phyloP scores from a whole-genome alignment of 2,888 invertebrate genomes.

The Hermaeophaga mercurialis region DNA sequence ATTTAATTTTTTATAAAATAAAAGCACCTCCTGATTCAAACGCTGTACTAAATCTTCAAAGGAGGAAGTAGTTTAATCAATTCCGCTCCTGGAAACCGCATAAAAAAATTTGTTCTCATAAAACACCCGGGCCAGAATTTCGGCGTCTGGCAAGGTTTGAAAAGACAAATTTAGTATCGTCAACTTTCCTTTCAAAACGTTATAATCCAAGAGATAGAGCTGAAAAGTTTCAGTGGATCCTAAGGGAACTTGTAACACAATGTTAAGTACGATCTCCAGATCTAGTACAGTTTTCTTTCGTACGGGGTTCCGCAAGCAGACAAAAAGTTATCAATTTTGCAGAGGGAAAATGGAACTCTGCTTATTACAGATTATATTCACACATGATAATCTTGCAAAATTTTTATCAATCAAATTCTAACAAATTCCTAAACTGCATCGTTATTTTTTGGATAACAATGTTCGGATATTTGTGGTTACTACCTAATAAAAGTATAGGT shows the following conservation, averaged over 20 bases:
- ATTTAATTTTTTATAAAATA: no score
- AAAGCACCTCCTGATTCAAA: no score
- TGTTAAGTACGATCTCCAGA: conserved; percentile 25
- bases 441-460: no score
- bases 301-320: conserved; percentile 11
- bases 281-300: conserved; percentile 11
- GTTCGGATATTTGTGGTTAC: no score
- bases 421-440: no score
- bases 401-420: no score
- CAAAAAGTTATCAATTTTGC: neutral
- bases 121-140: neutral
- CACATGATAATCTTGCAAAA: neutral
- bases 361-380: neutral
- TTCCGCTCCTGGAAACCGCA: neutral
- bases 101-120: neutral
- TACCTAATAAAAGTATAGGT: no score
- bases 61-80: no score
- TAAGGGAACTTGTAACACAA: conserved; percentile 30
- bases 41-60: no score
- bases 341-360: neutral
- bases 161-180: conserved; percentile 14
- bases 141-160: neutral
- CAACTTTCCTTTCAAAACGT: conserved; percentile 11
- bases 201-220: conserved; percentile 10
- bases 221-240: conserved; percentile 24